Evolutionary conservation across 2,797 vertebrate species (phyloP), one percentile per base, ranked within the genome.

Genomic region (Phalanger gymnotis): DNA sequence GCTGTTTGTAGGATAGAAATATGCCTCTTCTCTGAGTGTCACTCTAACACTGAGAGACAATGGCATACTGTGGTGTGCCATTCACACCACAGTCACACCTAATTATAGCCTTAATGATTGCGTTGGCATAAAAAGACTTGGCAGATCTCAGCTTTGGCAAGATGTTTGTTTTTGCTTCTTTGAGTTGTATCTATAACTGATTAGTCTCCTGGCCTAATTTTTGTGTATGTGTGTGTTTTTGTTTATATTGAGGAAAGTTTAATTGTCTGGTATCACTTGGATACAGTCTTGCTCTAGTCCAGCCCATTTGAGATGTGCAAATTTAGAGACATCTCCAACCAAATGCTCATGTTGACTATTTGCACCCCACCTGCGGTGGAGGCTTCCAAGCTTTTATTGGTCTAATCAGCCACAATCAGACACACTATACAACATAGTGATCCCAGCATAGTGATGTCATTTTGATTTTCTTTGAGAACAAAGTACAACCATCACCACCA

Each of bases 31-130:
- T 94, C 51, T 58, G 90, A 53, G 10, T 40, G 93, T 90, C 66
- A 28, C 14, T 52, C 73, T 92, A 30, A 66, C 19, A 90, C 91
- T 95, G 91, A 93, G 30, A 91, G 91, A 91, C 91, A 92, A 81
- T 47, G 66, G 73, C 92, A 93, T 34, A 57, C 93, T 54, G 95
- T 94, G 27, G 90, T 90, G 34, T 0, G 19, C 95, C n/a, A n/a
- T n/a, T n/a, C n/a, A 92, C 93, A 66, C 92, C 56, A 90, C 56
- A 90, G 56, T 91, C 27, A 22, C 89, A 90, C 94, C 58, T 92
- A 95, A 11, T 94, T 97, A 92, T 54, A 94, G 47, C 90, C 89
- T 95, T 93, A 94, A 25, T 52, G 22, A 93, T 73, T 66, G 22
- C 2, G 0, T 22, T 93, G 93, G 93, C 53, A 14, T 34, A 27